These are phyloP conservation scores for Mnemiopsis leidyi DNA, from an alignment of 37 sponge, comb jelly and placozoan genomes.

Conservation along the genomic window DNA sequence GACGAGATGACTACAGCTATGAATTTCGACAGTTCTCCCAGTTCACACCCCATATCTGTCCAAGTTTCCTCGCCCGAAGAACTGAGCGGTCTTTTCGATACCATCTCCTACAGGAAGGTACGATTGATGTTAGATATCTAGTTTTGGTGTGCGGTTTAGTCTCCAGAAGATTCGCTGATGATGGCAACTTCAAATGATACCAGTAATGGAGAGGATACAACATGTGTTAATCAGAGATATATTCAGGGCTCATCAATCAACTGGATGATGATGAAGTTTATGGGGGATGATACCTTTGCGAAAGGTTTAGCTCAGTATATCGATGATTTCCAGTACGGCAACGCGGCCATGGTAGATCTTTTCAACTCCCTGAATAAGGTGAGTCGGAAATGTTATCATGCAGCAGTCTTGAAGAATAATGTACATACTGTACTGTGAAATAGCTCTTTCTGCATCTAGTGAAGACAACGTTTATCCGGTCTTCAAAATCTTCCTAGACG, in stretches of 20 bases:
- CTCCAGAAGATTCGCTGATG: not conserved
- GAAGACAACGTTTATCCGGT: too few relatives aligned
- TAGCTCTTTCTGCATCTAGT: too few relatives aligned
- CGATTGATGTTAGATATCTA: not conserved
- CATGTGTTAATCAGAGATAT: not conserved
- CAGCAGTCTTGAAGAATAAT: too few relatives aligned
- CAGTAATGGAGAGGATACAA: not conserved
- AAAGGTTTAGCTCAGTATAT: not conserved
- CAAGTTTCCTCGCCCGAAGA: conserved; percentile 74
- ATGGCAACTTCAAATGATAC: not conserved
- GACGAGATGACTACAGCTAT: conserved; percentile 43
- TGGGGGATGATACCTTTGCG: not conserved
- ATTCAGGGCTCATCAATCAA: conserved; percentile 44
- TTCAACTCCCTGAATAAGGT: not conserved
- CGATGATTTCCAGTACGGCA: not conserved
- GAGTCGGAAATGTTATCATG: too few relatives aligned
- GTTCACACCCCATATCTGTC: conserved; percentile 48
- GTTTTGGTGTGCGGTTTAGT: not conserved
- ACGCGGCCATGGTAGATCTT: conserved; percentile 56
- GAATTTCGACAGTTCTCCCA: conserved; percentile 61
- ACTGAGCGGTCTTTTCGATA: conserved; percentile 87
- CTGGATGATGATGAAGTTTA: conserved; percentile 59
- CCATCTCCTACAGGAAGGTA: conserved; percentile 94
- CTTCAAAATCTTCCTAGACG: too few relatives aligned
- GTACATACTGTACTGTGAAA: too few relatives aligned